Evolutionary conservation across 2,888 invertebrate species (phyloP), one percentile per base, ranked within the genome.

Genomic region (Lathronympha strigana): DNA sequence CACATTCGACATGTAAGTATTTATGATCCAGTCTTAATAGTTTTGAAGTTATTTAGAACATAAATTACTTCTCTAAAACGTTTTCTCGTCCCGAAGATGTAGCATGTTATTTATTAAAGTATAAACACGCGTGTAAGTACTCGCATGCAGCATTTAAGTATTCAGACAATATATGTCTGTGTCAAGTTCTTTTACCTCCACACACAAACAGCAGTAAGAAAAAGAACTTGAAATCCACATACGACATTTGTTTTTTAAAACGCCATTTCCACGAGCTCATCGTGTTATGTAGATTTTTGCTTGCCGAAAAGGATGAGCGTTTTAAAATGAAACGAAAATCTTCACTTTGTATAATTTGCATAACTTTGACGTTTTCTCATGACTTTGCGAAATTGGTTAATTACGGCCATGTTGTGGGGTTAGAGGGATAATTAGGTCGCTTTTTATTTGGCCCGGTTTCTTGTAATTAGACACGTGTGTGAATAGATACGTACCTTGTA

Each of bases 261-360:
- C 13, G 28, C 19, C n/a, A 21, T 19, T 31, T 53, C 28, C 31
- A 33, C 5, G 28, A 45, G 36, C 47, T 47, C 54, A 38, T 45
- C 64, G 58, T 45, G 36, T 43, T 64, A 64, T 60, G 64, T 64
- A 64, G 64, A 64, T 64, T 58, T 28, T 53, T 51, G 36, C 58
- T 58, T 64, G 33, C 21, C 21, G 47, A 58, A 58, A 58, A 45
- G 47, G 47, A 58, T 49, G 58, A 36, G 47, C 23, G 47, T 47
- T 58, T 58, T 25, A 57, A 45, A 57, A 57, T 57, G 28, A 31
- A 45, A 57, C 28, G 45, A 57, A 57, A 57, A 57, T 57, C 45
- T 31, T 43, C 25, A 40, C 38, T 55, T 6, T 45, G 19, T 31
- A 19, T 45, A n/a, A 57, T 57, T 57, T 21, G 57, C 57, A 45